Base-by-base conservation (phyloP, 2,888 invertebrate genomes). In the Andrena marginata region DNA sequence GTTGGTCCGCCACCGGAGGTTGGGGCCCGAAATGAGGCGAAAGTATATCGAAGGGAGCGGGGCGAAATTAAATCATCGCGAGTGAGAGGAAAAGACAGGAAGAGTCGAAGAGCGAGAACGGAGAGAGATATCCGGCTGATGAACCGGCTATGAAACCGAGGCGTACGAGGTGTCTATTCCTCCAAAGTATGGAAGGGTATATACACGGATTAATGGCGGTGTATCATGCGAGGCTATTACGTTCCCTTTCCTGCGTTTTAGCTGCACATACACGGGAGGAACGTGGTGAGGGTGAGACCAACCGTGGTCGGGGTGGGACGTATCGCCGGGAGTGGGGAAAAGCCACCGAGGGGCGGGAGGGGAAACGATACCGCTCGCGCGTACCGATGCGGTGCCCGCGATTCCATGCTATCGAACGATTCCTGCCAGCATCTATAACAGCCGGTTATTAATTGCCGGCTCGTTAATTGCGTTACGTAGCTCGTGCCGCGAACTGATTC, bases 191-290 rank as follows among this genome's bases (percentile, higher is more conserved):
- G 86, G 90, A 91, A 89, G 90, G 88, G 84, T 89, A 90, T 87
- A 86, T 88, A 85, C 82, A 81, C 83, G 88, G 90, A 92, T 92
- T 92, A 92, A 92, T 92, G 92, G 91, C 86, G 82, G 86, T 85
- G 89, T 87, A 89, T 90, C 92, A 92, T 92, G 92, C 92, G 88
- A 92, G 89, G 90, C 91, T 90, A 90, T 92, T 92, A 89, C 89
- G 87, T 88, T 89, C 89, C 86, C 89, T 87, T 88, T 87, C 89
- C 87, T 89, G 87, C 89, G 86, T 91, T 91, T 91, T 88, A 90
- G 89, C 82, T 83, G 69, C 80, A 69, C 72, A 42, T 62, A 74
- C 73, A 65, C 49, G 42, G 59, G 42, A 71, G 64, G 74, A 76
- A 80, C 72, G 20, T 64, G 35, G 76, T 69, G 73, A 76, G 78